Evolutionary conservation across 1,140 invertebrate genomes (phyloP).

Genomic region (Drosophila pallidifrons): DNA sequence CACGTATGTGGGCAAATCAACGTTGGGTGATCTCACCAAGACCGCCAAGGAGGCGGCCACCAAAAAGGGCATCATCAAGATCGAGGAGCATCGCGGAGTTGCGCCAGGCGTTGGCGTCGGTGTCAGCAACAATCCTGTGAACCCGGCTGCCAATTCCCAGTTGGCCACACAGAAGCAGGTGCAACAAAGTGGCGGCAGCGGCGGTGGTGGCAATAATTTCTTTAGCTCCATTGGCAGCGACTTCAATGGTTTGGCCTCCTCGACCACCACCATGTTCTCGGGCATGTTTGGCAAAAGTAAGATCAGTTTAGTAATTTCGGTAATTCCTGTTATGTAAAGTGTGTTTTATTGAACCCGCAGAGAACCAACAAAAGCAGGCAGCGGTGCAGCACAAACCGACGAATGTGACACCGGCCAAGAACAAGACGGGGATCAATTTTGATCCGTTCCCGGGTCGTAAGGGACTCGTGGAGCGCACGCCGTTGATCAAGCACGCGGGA

Average conservation of each 20-base stretch:
- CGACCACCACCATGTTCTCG: conserved; percentile 96
- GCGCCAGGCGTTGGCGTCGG: not conserved
- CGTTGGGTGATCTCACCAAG: conserved; percentile 95
- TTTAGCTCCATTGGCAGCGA: conserved; percentile 95
- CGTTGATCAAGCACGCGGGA: conserved; percentile 93
- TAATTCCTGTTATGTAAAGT: too few species aligned
- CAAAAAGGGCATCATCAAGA: conserved; percentile 93
- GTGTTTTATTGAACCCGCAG: conserved; percentile 20
- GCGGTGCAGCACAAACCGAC: conserved; percentile 75
- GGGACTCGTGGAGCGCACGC: conserved; percentile 94
- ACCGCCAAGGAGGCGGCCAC: conserved; percentile 94
- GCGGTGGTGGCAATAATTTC: conserved; percentile 90
- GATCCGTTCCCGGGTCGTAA: conserved; percentile 93
- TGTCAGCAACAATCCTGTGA: conserved; percentile 3
- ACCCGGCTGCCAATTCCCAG: conserved; percentile 78
- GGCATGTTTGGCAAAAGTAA: conserved; percentile 92
- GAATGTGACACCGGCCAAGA: conserved; percentile 79
- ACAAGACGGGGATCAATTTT: conserved; percentile 88
- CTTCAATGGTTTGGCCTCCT: conserved; percentile 94
- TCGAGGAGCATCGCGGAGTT: conserved; percentile 54
- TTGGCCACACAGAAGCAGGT: conserved; percentile 85
- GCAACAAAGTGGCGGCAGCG: conserved; percentile 57
- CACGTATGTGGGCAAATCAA: conserved; percentile 94
- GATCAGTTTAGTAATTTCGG: not conserved
- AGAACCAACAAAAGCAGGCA: conserved; percentile 72